Base-by-base conservation (phyloP, 2,888 invertebrate species). In the Teinopalpus imperialis region DNA sequence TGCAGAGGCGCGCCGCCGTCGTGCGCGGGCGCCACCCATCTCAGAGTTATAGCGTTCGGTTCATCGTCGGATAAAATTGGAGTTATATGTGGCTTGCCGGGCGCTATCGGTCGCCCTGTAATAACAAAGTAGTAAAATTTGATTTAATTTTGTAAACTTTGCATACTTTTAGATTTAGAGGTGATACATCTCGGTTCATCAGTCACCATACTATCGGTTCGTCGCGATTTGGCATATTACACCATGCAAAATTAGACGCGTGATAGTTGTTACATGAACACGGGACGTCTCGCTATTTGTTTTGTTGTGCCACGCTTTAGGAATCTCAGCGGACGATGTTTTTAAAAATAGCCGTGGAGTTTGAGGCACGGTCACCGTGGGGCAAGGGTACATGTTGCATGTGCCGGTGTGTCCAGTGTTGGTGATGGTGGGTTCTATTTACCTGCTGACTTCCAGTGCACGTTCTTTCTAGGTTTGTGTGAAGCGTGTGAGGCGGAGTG, bases 1-100 rank as follows among this genome's bases (percentile, higher is more conserved):
- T 92, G 92, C 53, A 97, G 92, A 24, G 96, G 94, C 21, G 96
- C 93, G 24, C 97, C 98, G 23, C 98, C 98, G 81, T 97, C 96
- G 71, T 92, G 92, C 37, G 91, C 81, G 16, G 97, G 94, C 42
- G 94, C 92, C 54, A 93, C 91, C 97, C 97, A 97, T 58, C 93
- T 91, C 52, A 97, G 91, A 10, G 94, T 94, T 26, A 97, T 92
- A 16, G 95, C 92, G 72, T 96, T 95, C n/a, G 94, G 94, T 63
- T 94, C 93, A 18, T 93, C 92, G 51, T 92, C 92, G 51, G 94
- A 92, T 49, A 89, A 79, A 49, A 93, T 90, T 41, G 94, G 92
- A 52, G 94, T 91, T 50, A 97, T 91, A 57, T 94, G 92, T 35
- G 97, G 97, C 66, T 94, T 94, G 36, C 96, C 95, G 32, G 96